phyloP scores from a whole-genome alignment of 2,113 vertebrate genomes.

The Notiomystis cincta region DNA sequence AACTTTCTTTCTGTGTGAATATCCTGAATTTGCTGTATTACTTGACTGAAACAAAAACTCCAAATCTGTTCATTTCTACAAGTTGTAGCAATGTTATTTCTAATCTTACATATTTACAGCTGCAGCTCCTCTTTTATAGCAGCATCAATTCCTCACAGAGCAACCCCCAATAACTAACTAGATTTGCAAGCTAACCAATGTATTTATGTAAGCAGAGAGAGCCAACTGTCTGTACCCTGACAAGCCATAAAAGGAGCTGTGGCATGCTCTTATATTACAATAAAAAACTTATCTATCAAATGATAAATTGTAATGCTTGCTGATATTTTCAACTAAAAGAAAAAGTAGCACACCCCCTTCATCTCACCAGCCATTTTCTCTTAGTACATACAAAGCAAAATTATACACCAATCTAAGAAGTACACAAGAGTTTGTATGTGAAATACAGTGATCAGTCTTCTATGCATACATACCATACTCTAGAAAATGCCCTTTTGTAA shows the following conservation, averaged over 20 bases:
- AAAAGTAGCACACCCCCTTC: background rate
- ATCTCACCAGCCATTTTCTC: background rate
- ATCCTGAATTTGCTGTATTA: slow-evolving; percentile 38
- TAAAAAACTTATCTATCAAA: background rate
- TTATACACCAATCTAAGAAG: background rate
- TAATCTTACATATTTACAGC: slow-evolving; percentile 9
- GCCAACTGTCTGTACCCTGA: background rate
- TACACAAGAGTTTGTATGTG: background rate
- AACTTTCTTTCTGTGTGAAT: slow-evolving; percentile 37
- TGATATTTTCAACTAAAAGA: background rate
- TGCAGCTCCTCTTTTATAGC: slow-evolving; percentile 21
- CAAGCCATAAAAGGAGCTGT: background rate
- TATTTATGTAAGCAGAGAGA: slow-evolving; percentile 1
- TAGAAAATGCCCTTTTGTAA: background rate
- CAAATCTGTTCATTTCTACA: slow-evolving; percentile 42
- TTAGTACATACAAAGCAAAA: background rate
- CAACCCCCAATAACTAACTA: slow-evolving; percentile 19
- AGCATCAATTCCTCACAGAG: background rate
- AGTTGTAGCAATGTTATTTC: slow-evolving; percentile 45
- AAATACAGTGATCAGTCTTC: background rate
- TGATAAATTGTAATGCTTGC: background rate
- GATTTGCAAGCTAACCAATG: slow-evolving; percentile 6
- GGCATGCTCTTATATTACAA: background rate
- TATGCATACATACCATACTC: background rate
- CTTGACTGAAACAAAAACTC: slow-evolving; percentile 47